phyloP scores from a whole-genome alignment of 2,888 invertebrate genomes.

The Trissonchulus sp. region DNA sequence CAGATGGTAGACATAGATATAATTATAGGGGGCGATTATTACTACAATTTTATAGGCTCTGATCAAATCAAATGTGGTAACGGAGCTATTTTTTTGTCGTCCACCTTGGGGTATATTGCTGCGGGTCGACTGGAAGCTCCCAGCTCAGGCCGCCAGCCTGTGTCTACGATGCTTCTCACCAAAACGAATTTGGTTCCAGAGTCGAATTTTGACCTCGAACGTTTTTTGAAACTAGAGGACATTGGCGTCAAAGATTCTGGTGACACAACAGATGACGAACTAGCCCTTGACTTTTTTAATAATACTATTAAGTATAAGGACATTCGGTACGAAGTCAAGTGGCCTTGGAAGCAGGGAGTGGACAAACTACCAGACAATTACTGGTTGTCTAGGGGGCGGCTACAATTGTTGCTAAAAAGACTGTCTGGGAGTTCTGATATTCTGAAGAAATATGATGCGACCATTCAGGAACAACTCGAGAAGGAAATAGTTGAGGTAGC shows the following conservation, averaged over 20 bases:
- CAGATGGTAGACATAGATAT: slow-evolving; percentile 13
- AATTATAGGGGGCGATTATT: slow-evolving; percentile 11
- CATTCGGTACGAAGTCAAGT: slow-evolving; percentile 13
- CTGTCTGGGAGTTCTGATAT: not conserved
- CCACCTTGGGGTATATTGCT: slow-evolving; percentile 4
- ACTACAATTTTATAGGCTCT: slow-evolving; percentile 7
- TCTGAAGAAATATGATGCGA: not conserved
- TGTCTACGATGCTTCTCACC: slow-evolving; percentile 6
- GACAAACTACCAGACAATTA: not conserved
- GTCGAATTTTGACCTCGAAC: slow-evolving; percentile 9
- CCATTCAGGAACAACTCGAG: not conserved
- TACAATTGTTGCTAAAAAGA: not conserved
- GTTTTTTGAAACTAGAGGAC: slow-evolving; percentile 5
- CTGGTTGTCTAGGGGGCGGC: not conserved
- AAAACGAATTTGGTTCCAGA: not conserved
- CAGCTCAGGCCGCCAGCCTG: not conserved
- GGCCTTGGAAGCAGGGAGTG: not conserved
- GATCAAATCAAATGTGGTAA: slow-evolving; percentile 10
- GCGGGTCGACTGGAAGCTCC: slow-evolving; percentile 8
- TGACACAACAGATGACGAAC: not conserved
- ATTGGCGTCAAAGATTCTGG: not conserved
- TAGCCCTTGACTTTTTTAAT: not conserved
- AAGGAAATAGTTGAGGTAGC: not conserved
- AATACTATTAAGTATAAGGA: not conserved
- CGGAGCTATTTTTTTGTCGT: too few relatives aligned